Evolutionary conservation across 1,140 invertebrate species (phyloP).

Genomic region (Holotrichia oblita): DNA sequence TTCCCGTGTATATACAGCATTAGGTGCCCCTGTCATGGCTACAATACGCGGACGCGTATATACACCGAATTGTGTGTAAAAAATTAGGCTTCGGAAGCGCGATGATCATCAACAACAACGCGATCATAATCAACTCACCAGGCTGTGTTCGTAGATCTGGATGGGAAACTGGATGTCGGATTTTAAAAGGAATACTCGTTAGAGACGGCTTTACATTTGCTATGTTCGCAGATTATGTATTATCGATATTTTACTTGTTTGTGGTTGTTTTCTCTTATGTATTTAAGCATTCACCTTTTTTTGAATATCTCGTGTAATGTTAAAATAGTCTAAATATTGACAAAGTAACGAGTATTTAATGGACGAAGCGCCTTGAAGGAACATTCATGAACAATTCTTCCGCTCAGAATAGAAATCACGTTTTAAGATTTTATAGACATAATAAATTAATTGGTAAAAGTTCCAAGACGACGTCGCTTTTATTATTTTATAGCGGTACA

Average conservation of each 20-base stretch:
- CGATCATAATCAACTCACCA: background rate
- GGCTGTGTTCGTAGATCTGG: background rate
- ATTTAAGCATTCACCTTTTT: too few species aligned
- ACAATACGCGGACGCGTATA: background rate
- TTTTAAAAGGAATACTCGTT: background rate
- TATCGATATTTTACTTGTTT: background rate
- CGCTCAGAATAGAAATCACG: too few species aligned
- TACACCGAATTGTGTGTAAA: background rate
- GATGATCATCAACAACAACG: slow-evolving; percentile 8
- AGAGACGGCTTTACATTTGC: background rate
- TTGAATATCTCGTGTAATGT: too few species aligned
- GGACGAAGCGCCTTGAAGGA: too few species aligned
- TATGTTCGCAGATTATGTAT: background rate
- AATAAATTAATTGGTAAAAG: too few species aligned
- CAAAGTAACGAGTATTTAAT: too few species aligned
- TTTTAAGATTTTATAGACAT: too few species aligned
- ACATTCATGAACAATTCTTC: too few species aligned
- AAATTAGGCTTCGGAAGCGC: slow-evolving; percentile 22
- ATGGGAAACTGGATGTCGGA: background rate
- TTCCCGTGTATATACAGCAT: slow-evolving; percentile 1
- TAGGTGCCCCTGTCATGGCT: background rate
- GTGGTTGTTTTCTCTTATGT: too few species aligned
- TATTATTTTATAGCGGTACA: too few species aligned
- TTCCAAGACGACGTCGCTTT: too few species aligned
- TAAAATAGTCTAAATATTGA: too few species aligned